phyloP scores from a whole-genome alignment of 2,797 vertebrate genomes.

The Rhinogobio ventralis region DNA sequence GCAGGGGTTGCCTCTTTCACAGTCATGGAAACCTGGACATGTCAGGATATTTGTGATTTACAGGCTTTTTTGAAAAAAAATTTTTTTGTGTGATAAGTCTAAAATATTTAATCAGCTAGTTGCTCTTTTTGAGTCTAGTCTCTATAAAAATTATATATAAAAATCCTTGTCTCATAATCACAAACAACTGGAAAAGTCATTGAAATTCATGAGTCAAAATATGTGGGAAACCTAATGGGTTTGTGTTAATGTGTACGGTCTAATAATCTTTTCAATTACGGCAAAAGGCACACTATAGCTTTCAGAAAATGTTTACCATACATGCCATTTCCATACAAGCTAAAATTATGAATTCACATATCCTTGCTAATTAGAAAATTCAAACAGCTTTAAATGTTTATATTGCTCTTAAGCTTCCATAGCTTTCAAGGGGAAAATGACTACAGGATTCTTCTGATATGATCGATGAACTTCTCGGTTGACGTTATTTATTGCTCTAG shows the following conservation, averaged over 20 bases:
- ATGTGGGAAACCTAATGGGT: background rate
- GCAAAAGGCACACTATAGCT: background rate
- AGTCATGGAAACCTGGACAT: background rate
- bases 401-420: background rate
- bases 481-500: slow-evolving; percentile 22
- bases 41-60: background rate
- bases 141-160: background rate
- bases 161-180: background rate
- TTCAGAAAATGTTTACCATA: background rate
- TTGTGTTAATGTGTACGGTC: background rate
- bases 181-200: slow-evolving; percentile 6
- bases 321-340: background rate
- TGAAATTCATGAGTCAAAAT: slow-evolving; percentile 11
- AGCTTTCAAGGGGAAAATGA: background rate
- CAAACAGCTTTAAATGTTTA: slow-evolving; percentile 1
- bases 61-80: background rate
- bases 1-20: background rate
- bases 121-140: background rate
- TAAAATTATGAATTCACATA: background rate
- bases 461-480: background rate
- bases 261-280: background rate
- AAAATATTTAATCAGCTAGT: background rate
- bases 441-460: slow-evolving; percentile 18
- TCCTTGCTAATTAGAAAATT: background rate
- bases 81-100: background rate